Base-by-base conservation (phyloP, 1,140 invertebrate species). In the Habropoda laboriosa region DNA sequence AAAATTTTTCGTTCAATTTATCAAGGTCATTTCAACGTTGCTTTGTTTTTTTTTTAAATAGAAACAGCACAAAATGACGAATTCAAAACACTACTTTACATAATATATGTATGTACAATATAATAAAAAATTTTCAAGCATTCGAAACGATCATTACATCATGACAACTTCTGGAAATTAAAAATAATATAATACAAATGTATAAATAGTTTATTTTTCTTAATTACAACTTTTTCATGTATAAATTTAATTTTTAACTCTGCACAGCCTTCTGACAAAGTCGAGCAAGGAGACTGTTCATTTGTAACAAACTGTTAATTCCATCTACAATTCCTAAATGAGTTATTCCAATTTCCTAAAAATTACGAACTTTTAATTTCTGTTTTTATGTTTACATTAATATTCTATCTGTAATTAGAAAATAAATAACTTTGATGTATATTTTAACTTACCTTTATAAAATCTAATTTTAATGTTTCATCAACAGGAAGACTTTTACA, bases 321-420 rank as follows among this genome's bases (percentile, higher is more conserved):
- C 99, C 99, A 92, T 99, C 97, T 0, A 97, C 96, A 71, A 99
- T 97, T 88, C 96, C 95, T 94, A 99, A 94, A 91, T 99, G 98
- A 3, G 97, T 97, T 40, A 96, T 92, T 7, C 98, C 98, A 89
- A 99, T 98, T 95, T 99, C 97, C 95, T 98, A 89, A 81, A 94
- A 94, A n/a, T n/a, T 30, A 5, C 24, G 45, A 73, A 16, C 32
- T 58, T 7, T 4, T 12, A 21, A 67, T 57, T 66, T 18, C 16
- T 45, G 49, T 0, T 18, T 35, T 35, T n/a, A n/a, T n/a, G 13
- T 35, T 0, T 1, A n/a, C 2, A 6, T 3, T 2, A 12, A n/a
- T n/a, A n/a, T n/a, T n/a, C n/a, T n/a, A n/a, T n/a, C n/a, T n/a
- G n/a, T n/a, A n/a, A n/a, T n/a, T n/a, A n/a, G n/a, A n/a, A n/a